Conservation (phyloP, 2,113 vertebrate species). For the Grammomys dolichurus region DNA sequence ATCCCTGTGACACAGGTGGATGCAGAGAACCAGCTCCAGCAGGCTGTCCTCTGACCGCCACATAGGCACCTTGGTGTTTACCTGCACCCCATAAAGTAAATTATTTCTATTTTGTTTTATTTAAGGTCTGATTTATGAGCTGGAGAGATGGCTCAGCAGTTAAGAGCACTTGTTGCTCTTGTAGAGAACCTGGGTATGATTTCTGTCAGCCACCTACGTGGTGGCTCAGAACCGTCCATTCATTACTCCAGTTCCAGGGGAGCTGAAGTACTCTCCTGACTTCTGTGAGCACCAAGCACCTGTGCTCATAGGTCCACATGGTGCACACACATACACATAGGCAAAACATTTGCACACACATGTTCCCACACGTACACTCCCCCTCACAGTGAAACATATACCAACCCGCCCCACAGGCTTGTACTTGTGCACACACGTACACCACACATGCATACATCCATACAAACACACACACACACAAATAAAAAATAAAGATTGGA, state of each 20-base stretch:
- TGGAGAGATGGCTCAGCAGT: background rate
- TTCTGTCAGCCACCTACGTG: background rate
- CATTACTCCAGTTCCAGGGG: background rate
- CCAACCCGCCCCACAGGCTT: too few species aligned
- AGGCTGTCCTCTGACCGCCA: background rate
- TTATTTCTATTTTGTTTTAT: background rate
- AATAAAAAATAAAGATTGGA: background rate
- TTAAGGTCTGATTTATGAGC: background rate
- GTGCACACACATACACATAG: background rate
- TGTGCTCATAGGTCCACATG: background rate
- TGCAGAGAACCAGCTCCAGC: background rate
- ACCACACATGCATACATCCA: accelerated
- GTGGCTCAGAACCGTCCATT: background rate
- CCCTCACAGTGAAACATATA: too few species aligned
- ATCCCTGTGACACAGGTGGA: background rate
- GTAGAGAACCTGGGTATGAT: background rate
- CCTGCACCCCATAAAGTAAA: background rate
- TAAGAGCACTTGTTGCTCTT: background rate
- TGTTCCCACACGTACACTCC: too few species aligned
- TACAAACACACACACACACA: background rate
- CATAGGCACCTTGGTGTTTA: background rate
- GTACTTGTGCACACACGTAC: background rate
- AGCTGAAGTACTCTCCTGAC: background rate
- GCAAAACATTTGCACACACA: background rate
- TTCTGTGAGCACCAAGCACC: background rate